Evolutionary conservation across 2,113 vertebrate species (phyloP).

Genomic region (Spermophilus dauricus): DNA sequence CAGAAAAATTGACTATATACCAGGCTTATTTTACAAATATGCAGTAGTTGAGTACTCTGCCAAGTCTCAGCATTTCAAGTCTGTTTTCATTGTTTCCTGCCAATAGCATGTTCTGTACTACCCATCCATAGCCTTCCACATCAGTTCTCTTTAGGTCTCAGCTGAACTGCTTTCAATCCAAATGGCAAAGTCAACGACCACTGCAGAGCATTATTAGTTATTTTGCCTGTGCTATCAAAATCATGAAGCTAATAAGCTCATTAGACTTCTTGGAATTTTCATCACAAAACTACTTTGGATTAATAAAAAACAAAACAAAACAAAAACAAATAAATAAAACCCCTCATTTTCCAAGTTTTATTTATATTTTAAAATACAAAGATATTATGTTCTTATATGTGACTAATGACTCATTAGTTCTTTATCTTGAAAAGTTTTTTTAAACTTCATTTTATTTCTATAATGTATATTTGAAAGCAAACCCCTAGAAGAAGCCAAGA

Average conservation of each 20-base stretch:
- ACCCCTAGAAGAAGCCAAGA: background rate
- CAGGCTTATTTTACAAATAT: background rate
- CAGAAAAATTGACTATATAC: background rate
- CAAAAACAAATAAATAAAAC: no score
- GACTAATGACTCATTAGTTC: background rate
- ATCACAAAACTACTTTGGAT: background rate
- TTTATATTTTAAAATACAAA: background rate
- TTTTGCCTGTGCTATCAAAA: background rate
- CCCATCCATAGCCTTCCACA: background rate
- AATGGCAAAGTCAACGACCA: background rate
- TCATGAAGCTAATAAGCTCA: background rate
- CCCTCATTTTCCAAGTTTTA: background rate
- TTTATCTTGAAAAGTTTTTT: background rate
- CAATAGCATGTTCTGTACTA: background rate
- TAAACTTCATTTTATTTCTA: background rate
- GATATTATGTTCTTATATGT: background rate
- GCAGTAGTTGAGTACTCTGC: rapidly evolving
- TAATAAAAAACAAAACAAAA: no score
- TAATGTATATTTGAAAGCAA: background rate
- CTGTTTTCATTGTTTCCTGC: background rate
- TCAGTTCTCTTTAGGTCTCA: background rate
- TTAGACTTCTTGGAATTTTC: background rate
- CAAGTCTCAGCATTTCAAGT: background rate
- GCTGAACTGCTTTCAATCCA: background rate
- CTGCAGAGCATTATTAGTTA: background rate